These are phyloP conservation scores for Syngnathus scovelli DNA, from an alignment of 2,113 vertebrate species.

Conservation along the genomic window DNA sequence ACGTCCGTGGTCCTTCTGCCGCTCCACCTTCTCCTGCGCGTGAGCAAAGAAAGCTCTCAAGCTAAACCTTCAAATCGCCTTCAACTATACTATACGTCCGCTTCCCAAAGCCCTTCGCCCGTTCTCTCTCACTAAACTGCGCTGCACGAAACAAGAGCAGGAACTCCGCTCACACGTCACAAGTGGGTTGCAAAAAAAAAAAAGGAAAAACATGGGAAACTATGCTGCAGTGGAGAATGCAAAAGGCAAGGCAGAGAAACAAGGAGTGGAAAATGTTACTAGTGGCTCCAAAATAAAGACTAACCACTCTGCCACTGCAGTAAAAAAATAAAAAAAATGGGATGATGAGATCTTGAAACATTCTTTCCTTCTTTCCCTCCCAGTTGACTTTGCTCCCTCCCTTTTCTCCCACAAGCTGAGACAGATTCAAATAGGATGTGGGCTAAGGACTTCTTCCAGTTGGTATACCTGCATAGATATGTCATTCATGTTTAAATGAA, in stretches of 20 bases:
- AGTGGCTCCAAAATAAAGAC: constrained; percentile 41
- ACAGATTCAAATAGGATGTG: constrained; percentile 63
- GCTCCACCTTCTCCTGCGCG: constrained; percentile 24
- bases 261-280: constrained; percentile 55
- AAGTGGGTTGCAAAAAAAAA: constrained; percentile 11
- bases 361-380: constrained; percentile 59
- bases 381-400: constrained; percentile 51
- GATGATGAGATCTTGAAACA: constrained; percentile 59
- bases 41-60: constrained; percentile 23
- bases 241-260: constrained; percentile 23
- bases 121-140: constrained; percentile 18
- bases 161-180: constrained; percentile 64
- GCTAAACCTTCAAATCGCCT: constrained; percentile 45
- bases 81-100: constrained; percentile 41
- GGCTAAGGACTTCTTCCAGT: constrained; percentile 23
- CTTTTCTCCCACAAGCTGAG: constrained; percentile 64
- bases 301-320: constrained; percentile 43
- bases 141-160: constrained; percentile 52
- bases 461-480: neutral
- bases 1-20: constrained; percentile 16
- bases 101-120: constrained; percentile 30
- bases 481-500: neutral
- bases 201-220: constrained; percentile 40
- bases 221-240: constrained; percentile 36
- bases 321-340: constrained; percentile 42